A percentile compares a stretch with the other conserved stretches of the same genome.
phyloP scores from a whole-genome alignment of 2,113 vertebrate species.

The Anthoscopus minutus region DNA sequence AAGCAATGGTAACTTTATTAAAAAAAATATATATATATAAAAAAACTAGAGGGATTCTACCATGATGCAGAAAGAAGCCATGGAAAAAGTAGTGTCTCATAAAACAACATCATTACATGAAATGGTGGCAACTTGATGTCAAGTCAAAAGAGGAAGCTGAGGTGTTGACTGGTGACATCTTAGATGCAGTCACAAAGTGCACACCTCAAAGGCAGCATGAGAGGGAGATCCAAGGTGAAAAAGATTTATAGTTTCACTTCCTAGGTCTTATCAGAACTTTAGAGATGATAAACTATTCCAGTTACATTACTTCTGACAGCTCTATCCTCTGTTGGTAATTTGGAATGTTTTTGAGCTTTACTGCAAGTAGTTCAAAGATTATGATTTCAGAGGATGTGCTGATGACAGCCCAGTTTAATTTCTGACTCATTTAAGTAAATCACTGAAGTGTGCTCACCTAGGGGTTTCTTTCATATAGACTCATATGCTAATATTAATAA shows the following conservation, averaged over 20 bases:
- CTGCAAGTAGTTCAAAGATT: not conserved
- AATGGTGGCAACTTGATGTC: not conserved
- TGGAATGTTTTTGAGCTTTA: not conserved
- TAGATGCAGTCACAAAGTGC: not conserved
- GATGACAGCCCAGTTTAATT: not conserved
- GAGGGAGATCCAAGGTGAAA: not conserved
- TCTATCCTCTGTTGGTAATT: not conserved
- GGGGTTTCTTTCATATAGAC: not conserved
- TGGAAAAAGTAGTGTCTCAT: not conserved
- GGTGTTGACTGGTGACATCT: not conserved
- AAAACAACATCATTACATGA: not conserved
- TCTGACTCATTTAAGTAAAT: not conserved
- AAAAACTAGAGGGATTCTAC: not conserved
- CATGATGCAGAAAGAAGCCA: not conserved
- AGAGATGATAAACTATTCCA: rapidly evolving
- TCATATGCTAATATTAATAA: not conserved
- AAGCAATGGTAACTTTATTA: not conserved
- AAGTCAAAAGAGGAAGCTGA: not conserved
- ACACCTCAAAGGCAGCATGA: not conserved
- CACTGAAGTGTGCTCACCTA: not conserved
- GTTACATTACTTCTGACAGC: not conserved
- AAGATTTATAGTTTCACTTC: not conserved
- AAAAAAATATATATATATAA: not conserved
- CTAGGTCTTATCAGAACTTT: not conserved
- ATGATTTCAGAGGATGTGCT: not conserved